These are phyloP conservation scores for Epizoanthus rinbou DNA, from an alignment of 92 coral and sea anemone genomes.

Conservation along the genomic window DNA sequence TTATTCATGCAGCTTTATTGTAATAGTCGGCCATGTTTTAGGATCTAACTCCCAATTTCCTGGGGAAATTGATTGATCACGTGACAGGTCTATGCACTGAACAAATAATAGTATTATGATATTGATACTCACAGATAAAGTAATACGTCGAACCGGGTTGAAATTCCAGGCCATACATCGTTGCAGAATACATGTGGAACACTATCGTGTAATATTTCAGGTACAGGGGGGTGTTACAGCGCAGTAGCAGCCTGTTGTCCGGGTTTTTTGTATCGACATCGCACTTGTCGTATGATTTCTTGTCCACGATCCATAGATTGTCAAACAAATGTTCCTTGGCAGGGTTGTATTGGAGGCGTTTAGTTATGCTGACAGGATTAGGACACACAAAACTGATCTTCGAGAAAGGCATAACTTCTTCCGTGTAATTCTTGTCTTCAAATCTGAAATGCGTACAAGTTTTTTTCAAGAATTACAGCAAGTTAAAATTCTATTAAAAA, in stretches of 20 bases:
- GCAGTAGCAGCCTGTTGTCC: constrained; percentile 7
- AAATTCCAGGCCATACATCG: constrained; percentile 11
- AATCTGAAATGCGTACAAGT: too few relatives aligned
- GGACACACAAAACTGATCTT: neutral
- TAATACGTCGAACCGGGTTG: constrained; percentile 6
- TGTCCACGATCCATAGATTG: neutral
- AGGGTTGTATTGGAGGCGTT: constrained; percentile 14
- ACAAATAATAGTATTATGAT: too few relatives aligned
- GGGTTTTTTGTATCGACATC: neutral
- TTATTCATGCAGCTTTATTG: too few relatives aligned
- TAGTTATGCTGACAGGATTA: constrained; percentile 23
- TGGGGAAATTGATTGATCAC: too few relatives aligned
- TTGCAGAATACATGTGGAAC: constrained; percentile 32
- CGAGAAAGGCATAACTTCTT: too few relatives aligned
- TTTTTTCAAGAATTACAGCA: too few relatives aligned
- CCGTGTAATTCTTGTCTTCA: too few relatives aligned
- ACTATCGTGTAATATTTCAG: constrained; percentile 36
- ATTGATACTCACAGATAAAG: neutral
- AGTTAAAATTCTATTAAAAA: too few relatives aligned
- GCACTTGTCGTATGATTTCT: constrained; percentile 22
- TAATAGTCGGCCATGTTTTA: too few relatives aligned
- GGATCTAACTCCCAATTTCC: too few relatives aligned
- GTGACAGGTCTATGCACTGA: too few relatives aligned
- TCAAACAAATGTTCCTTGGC: constrained; percentile 11
- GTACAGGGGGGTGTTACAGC: constrained; percentile 21